phyloP scores from a whole-genome alignment of 2,888 invertebrate species.

The Eurytoma adleriae region DNA sequence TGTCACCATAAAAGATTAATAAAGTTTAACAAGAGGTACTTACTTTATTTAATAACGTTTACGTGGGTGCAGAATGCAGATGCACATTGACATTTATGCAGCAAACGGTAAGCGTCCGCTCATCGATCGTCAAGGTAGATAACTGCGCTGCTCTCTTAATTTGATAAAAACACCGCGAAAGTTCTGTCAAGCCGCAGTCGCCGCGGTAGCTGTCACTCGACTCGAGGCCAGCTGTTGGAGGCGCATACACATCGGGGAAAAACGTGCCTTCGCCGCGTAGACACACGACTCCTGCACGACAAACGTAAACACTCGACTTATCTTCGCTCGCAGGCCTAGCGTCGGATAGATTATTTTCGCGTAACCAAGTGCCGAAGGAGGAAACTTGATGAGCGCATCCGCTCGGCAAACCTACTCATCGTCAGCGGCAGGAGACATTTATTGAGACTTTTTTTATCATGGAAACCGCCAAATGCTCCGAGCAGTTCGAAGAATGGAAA shows the following conservation, averaged over 20 bases:
- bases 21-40: no score
- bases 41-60: no score
- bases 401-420: slow-evolving; percentile 1
- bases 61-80: no score
- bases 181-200: slow-evolving; percentile 21
- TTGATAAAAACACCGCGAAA: slow-evolving; percentile 31
- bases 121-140: slow-evolving; percentile 4
- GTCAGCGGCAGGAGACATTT: slow-evolving; percentile 7
- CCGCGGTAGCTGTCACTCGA: no score
- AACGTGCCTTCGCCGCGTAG: background rate
- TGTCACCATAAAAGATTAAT: no score
- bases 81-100: no score
- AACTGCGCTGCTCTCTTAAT: background rate
- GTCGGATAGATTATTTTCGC: background rate
- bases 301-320: background rate
- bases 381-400: slow-evolving; percentile 34
- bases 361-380: background rate
- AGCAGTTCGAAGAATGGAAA: slow-evolving; percentile 55
- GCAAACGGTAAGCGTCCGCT: no score
- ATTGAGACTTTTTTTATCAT: slow-evolving; percentile 41
- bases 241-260: background rate
- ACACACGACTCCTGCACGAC: background rate
- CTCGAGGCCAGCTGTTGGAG: background rate
- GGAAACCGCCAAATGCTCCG: slow-evolving; percentile 53
- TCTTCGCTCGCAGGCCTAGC: background rate